Evolutionary conservation across 2,888 invertebrate species (phyloP), one percentile per base, ranked within the genome.

Genomic region (Chloromyia formosa): DNA sequence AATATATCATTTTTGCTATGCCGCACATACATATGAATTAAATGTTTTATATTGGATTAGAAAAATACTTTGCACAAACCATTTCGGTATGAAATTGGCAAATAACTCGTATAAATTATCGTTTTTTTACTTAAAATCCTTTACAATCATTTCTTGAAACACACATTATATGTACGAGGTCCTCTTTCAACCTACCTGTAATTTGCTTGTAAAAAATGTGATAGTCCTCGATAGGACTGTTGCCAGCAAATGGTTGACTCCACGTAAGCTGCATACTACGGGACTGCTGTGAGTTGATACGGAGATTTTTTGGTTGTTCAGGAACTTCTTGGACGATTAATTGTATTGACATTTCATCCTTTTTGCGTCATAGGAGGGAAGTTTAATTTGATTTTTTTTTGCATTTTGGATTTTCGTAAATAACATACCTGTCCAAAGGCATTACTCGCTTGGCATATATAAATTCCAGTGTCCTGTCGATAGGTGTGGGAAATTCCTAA

Each of bases 321-420:
- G 96, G 96, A 56, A 93, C 93, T 88, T 96, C 92, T 88, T 96
- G 94, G 35, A 97, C 94, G 71, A 95, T 92, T 76, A 97, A 89
- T 82, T 95, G 94, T 83, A 96, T 94, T 72, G 93, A 91, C 91
- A 95, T 94, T 84, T 94, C 93, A 81, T 96, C 96, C 86, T 77
- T 82, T 68, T 53, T 54, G 7, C 23, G n/a, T 1, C 10, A 22
- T 40, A n/a, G 22, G n/a, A 27, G n/a, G 35, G 56, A 45, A 14
- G 56, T 75, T 56, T 20, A 56, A 56, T 56, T 16, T 20, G 3
- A 10, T 56, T 18, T 56, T 10, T 56, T 16, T 56, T 53, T 58
- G 58, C 27, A 12, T 10, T 7, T 35, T 2, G 27, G 16, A 35
- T 35, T 35, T 35, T 35, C 27, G 7, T 45, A 35, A 22, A 45